These are phyloP conservation scores for Tetragnatha versicolor DNA, from an alignment of 1,140 invertebrate genomes.

Conservation along the genomic window DNA sequence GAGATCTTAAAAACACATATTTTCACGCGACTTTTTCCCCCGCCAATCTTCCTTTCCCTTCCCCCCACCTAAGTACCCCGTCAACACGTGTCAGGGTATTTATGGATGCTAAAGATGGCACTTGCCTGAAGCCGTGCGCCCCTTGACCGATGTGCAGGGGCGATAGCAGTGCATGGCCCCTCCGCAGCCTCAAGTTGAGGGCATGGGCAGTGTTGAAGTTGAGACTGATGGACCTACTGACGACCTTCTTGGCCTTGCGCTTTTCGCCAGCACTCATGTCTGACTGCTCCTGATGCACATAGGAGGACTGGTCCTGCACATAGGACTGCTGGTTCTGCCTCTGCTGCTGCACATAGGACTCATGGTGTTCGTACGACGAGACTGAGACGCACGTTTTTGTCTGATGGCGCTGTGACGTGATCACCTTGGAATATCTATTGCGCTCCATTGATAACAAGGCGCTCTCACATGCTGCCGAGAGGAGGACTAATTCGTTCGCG, in stretches of 20 bases:
- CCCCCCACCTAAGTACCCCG: too few species aligned
- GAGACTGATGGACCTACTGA: conserved; percentile 29
- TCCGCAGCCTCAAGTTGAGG: conserved; percentile 14
- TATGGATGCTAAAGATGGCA: not conserved
- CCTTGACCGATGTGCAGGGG: conserved; percentile 5
- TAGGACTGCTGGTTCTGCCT: too few species aligned
- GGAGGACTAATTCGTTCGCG: too few species aligned
- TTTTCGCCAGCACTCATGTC: conserved; percentile 4
- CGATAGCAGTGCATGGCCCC: conserved; percentile 18
- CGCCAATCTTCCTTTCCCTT: too few species aligned
- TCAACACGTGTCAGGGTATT: too few species aligned
- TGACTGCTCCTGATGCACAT: not conserved
- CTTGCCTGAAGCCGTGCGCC: conserved; percentile 24
- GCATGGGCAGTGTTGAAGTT: conserved; percentile 39
- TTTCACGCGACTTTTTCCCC: too few species aligned
- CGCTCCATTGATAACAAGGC: not conserved
- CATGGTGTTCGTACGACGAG: not conserved
- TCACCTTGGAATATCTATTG: not conserved
- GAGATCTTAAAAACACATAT: too few species aligned
- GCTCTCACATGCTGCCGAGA: too few species aligned
- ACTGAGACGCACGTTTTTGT: not conserved
- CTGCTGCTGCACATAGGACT: too few species aligned
- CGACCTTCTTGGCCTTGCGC: conserved; percentile 15
- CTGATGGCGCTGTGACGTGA: not conserved
- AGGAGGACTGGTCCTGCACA: not conserved